Evolutionary conservation across 2,113 vertebrate genomes (phyloP).

Genomic region (Balaenoptera acutorostrata): DNA sequence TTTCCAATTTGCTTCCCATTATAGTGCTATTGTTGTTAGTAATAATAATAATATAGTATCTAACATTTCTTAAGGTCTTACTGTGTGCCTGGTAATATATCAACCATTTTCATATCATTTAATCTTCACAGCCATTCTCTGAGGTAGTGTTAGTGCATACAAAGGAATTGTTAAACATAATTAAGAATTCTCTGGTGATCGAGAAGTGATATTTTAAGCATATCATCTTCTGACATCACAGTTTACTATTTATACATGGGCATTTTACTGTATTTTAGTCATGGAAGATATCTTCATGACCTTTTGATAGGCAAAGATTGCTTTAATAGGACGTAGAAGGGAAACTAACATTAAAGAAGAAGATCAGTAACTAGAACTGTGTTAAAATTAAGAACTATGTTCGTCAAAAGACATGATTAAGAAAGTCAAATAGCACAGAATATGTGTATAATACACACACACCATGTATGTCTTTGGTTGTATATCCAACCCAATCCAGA

Average conservation of each 20-base stretch:
- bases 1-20: not conserved
- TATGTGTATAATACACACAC: not conserved
- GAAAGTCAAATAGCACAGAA: not conserved
- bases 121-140: not conserved
- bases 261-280: constrained; percentile 22
- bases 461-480: not conserved
- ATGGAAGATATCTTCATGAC: not conserved
- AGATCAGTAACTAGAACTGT: not conserved
- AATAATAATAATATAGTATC: not conserved
- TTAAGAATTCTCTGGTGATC: not conserved
- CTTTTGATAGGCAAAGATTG: not conserved
- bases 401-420: not conserved
- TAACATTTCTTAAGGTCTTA: not conserved
- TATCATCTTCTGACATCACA: not conserved
- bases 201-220: not conserved
- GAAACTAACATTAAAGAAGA: constrained; percentile 19
- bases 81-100: not conserved
- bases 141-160: not conserved
- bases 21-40: not conserved
- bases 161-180: not conserved
- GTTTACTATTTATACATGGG: not conserved
- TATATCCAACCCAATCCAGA: not conserved
- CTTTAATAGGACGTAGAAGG: not conserved
- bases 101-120: not conserved
- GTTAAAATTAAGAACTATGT: not conserved